Evolutionary conservation across 1,140 invertebrate species (phyloP).

Genomic region (Drosophila rhopaloa): DNA sequence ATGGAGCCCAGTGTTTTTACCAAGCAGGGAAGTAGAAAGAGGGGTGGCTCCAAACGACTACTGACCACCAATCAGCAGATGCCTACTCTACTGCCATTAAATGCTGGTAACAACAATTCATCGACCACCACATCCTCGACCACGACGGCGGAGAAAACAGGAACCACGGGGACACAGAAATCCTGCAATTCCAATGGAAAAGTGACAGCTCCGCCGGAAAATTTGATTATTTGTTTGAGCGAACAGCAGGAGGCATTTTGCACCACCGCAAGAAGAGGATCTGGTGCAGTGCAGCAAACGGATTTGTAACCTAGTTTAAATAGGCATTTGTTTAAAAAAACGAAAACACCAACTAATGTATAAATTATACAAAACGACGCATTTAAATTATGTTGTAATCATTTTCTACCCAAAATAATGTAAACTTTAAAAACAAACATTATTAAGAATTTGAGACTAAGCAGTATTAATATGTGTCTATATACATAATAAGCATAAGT

Average conservation of each 20-base stretch:
- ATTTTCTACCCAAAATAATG: conserved; percentile 6
- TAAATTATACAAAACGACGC: background rate
- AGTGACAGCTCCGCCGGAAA: conserved; percentile 41
- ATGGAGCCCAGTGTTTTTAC: conserved; percentile 96
- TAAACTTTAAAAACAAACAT: background rate
- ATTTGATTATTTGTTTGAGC: conserved; percentile 64
- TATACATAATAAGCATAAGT: background rate
- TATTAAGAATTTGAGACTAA: conserved; percentile 22
- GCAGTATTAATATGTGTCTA: conserved; percentile 39
- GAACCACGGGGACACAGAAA: conserved; percentile 58
- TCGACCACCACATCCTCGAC: conserved; percentile 73
- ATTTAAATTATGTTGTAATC: conserved; percentile 14
- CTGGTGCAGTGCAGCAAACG: conserved; percentile 58
- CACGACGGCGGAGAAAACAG: conserved; percentile 67
- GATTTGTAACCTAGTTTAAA: conserved; percentile 50
- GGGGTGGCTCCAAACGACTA: conserved; percentile 60
- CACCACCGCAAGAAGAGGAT: conserved; percentile 53
- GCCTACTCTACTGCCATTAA: conserved; percentile 40
- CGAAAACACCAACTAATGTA: background rate
- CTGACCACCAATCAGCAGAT: conserved; percentile 41
- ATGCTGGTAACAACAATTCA: conserved; percentile 70
- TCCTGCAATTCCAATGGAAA: conserved; percentile 68
- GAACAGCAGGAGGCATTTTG: conserved; percentile 69
- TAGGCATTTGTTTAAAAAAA: background rate
- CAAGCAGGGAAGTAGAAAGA: conserved; percentile 77